Percentiles rank a stretch among this genome's conserved stretches.
Evolutionary conservation across 2,888 invertebrate species (phyloP).

Genomic region (Epicampocera succincta): DNA sequence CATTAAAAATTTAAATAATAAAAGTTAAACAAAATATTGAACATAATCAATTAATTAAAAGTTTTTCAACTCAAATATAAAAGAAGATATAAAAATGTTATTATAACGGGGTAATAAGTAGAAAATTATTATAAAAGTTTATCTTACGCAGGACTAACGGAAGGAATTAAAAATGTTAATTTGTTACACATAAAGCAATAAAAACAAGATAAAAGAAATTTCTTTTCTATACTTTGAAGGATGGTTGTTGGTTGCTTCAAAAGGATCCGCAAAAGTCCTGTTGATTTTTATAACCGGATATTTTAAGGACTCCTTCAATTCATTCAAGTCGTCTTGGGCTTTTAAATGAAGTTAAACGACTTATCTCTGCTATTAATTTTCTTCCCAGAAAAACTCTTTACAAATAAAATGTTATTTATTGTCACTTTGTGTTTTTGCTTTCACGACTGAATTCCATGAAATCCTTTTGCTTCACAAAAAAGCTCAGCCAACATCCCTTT

Average conservation of each 20-base stretch:
- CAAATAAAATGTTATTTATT: background rate
- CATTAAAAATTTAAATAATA: conserved; percentile 39
- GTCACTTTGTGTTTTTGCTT: conserved; percentile 1
- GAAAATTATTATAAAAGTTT: conserved; percentile 31
- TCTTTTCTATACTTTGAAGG: too few relatives aligned
- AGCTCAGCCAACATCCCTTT: conserved; percentile 29
- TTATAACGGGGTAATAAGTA: conserved; percentile 12
- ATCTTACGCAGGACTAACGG: background rate
- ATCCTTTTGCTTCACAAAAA: background rate
- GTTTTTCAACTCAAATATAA: conserved; percentile 20
- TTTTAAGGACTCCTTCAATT: background rate
- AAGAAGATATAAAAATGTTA: background rate
- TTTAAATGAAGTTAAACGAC: conserved; percentile 7
- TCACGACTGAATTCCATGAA: background rate
- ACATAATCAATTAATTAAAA: conserved; percentile 60
- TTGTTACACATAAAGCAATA: background rate
- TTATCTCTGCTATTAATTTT: background rate
- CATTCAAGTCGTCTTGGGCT: conserved; percentile 11
- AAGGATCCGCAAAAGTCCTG: too few relatives aligned
- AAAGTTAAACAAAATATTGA: conserved; percentile 59
- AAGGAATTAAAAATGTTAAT: background rate
- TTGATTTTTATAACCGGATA: too few relatives aligned
- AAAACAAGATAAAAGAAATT: background rate
- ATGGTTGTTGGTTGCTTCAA: too few relatives aligned
- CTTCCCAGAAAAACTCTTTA: background rate